Evolutionary conservation across 2,888 invertebrate species (phyloP).

Genomic region (Helobdella robusta): DNA sequence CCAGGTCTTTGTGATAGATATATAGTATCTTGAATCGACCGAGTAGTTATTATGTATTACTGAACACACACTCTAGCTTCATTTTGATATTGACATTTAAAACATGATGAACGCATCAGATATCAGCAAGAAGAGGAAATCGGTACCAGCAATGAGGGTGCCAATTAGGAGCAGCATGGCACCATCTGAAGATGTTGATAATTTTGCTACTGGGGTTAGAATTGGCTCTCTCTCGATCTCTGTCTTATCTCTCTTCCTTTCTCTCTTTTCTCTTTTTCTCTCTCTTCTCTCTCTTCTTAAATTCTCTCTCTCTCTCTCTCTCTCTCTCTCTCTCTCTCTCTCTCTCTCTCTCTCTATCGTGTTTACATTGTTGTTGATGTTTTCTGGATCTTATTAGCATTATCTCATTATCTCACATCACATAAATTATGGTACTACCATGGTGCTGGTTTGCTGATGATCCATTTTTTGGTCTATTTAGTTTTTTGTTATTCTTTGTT

Average conservation of each 20-base stretch:
- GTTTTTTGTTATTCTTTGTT: too few species aligned
- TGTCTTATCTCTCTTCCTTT: neutral
- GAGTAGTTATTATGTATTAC: too few species aligned
- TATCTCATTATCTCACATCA: neutral
- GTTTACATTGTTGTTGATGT: neutral
- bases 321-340: neutral
- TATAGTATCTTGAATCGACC: too few species aligned
- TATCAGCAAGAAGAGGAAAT: constrained; percentile 7
- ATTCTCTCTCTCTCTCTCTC: neutral
- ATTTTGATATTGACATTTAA: too few species aligned
- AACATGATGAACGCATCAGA: too few species aligned
- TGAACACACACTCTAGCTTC: too few species aligned
- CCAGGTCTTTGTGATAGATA: too few species aligned
- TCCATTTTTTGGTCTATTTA: too few species aligned
- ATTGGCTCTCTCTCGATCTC: neutral
- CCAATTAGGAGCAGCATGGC: neutral
- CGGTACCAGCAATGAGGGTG: constrained; percentile 13
- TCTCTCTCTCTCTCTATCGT: neutral
- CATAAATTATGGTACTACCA: neutral
- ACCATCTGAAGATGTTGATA: neutral
- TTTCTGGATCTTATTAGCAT: neutral
- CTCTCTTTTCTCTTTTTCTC: neutral
- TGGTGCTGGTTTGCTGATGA: neutral
- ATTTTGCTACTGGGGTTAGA: neutral
- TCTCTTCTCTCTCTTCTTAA: neutral